These are phyloP conservation scores for Cromileptes altivelis DNA, from an alignment of 2,113 vertebrate genomes.

Conservation along the genomic window DNA sequence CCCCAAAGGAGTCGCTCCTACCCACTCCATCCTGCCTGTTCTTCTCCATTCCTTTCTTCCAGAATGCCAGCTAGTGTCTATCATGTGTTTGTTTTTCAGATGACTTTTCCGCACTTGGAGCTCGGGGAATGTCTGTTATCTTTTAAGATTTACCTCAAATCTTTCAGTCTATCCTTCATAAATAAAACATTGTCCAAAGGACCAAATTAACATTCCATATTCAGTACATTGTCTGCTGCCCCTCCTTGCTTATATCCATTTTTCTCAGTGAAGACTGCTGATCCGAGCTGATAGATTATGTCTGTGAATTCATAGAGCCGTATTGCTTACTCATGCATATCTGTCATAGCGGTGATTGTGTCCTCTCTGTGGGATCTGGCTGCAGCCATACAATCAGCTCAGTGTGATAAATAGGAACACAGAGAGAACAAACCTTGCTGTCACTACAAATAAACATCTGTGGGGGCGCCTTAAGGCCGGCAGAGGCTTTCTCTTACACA, in stretches of 20 bases:
- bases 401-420: slow-evolving; percentile 75
- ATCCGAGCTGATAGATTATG: slow-evolving; percentile 68
- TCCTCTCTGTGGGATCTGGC: slow-evolving; percentile 65
- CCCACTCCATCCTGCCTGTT: slow-evolving; percentile 44
- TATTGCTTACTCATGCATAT: slow-evolving; percentile 74
- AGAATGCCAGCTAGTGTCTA: slow-evolving; percentile 55
- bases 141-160: slow-evolving; percentile 43
- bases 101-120: slow-evolving; percentile 41
- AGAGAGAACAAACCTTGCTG: slow-evolving; percentile 73
- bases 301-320: slow-evolving; percentile 49
- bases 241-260: slow-evolving; percentile 38
- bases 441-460: slow-evolving; percentile 80
- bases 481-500: slow-evolving; percentile 65
- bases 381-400: slow-evolving; percentile 69
- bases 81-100: slow-evolving; percentile 63
- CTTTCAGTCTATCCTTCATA: slow-evolving; percentile 35
- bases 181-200: slow-evolving; percentile 35
- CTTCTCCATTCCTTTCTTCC: slow-evolving; percentile 40
- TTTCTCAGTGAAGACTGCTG: slow-evolving; percentile 49
- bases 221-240: slow-evolving; percentile 25
- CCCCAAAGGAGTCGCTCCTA: slow-evolving; percentile 74
- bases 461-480: slow-evolving; percentile 66
- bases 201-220: slow-evolving; percentile 44
- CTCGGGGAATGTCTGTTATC: slow-evolving; percentile 25
- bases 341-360: slow-evolving; percentile 54